A percentile compares a stretch with the other conserved stretches of the same genome.
These are phyloP conservation scores for Axea sp. DNA, from an alignment of 2,888 invertebrate genomes.

Conservation along the genomic window DNA sequence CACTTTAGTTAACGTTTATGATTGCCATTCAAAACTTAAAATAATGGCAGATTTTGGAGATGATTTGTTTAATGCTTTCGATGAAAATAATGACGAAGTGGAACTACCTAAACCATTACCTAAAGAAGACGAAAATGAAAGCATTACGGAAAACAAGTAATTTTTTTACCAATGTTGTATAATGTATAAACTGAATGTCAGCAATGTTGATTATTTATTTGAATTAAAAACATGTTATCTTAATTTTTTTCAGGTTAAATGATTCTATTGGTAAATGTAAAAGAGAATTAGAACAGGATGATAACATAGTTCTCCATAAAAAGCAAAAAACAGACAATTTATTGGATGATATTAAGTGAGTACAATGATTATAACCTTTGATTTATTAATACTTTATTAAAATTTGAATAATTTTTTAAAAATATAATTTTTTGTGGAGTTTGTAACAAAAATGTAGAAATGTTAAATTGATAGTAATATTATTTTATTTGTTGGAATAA, in stretches of 20 bases:
- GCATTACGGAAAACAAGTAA: not conserved
- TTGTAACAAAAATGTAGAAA: too few species aligned
- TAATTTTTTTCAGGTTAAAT: conserved; percentile 4
- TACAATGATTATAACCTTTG: not conserved
- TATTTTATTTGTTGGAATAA: too few species aligned
- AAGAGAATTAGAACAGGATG: conserved; percentile 11
- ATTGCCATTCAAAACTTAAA: conserved; percentile 2
- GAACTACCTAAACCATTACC: not conserved
- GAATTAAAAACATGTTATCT: not conserved
- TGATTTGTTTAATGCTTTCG: conserved; percentile 41
- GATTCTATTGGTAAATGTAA: not conserved
- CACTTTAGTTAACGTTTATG: not conserved
- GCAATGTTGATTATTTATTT: not conserved
- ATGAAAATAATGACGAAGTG: conserved; percentile 40
- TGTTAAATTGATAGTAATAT: too few species aligned
- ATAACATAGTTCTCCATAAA: conserved; percentile 6
- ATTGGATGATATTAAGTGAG: conserved; percentile 26
- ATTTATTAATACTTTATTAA: not conserved
- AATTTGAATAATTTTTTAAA: conserved; percentile 2
- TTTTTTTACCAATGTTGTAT: not conserved
- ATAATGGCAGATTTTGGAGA: conserved; percentile 40
- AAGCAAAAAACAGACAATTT: conserved; percentile 24
- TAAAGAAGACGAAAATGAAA: not conserved
- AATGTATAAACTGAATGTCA: too few species aligned
- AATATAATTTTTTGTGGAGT: not conserved